A percentile compares a stretch with the other conserved stretches of the same genome.
Evolutionary conservation across 1,140 invertebrate species (phyloP).

Genomic region (Steinernema khuongi): DNA sequence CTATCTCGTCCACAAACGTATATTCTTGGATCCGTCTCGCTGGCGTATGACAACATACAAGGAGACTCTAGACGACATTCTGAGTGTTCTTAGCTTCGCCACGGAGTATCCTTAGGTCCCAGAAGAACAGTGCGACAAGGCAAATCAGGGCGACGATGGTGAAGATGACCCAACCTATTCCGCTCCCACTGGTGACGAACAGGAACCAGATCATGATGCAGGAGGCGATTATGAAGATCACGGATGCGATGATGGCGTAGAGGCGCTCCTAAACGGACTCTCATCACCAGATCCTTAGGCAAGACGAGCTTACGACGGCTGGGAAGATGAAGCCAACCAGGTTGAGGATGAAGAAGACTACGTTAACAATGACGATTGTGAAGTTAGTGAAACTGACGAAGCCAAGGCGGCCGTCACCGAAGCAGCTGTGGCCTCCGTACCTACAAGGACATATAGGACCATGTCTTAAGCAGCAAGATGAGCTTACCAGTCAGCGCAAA

Average conservation of each 20-base stretch:
- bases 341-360: conserved; percentile 41
- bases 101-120: conserved; percentile 45
- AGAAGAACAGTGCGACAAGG: conserved; percentile 40
- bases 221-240: conserved; percentile 43
- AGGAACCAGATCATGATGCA: conserved; percentile 45
- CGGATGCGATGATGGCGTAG: conserved; percentile 38
- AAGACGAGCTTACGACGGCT: conserved; percentile 25
- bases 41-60: too few relatives aligned
- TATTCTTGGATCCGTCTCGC: too few relatives aligned
- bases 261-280: conserved; percentile 22
- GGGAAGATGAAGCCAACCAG: conserved; percentile 31
- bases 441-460: conserved; percentile 26
- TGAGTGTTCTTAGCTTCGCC: conserved; percentile 42
- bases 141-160: conserved; percentile 31
- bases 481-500: conserved; percentile 46
- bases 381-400: conserved; percentile 38
- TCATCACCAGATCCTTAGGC: background rate
- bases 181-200: conserved; percentile 39
- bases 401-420: conserved; percentile 46
- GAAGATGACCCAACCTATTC: conserved; percentile 38
- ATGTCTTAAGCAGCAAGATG: conserved; percentile 12
- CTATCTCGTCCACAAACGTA: too few relatives aligned
- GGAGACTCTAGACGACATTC: background rate
- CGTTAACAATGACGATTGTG: background rate
- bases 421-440: conserved; percentile 45